Conservation (phyloP, 2,888 invertebrate genomes). For the Volucella bombylans region DNA sequence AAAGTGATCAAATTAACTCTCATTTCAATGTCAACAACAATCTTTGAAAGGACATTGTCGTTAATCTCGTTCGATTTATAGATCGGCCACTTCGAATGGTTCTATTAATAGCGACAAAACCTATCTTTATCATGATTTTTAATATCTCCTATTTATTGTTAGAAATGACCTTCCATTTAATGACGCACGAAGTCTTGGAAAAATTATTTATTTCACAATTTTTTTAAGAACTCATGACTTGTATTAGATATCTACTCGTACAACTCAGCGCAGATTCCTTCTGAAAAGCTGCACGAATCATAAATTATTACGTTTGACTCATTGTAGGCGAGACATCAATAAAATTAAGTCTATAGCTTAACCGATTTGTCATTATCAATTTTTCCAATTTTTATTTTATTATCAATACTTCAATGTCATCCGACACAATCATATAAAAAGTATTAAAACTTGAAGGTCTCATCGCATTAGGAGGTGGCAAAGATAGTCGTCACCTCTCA, state of each 20-base stretch:
- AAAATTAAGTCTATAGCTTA: neutral
- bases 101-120: no score
- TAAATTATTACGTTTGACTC: conserved; percentile 4
- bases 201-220: conserved; percentile 1
- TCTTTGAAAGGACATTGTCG: no score
- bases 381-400: conserved; percentile 7
- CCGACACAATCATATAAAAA: neutral
- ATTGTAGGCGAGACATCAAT: neutral
- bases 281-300: neutral
- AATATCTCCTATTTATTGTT: no score
- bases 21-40: no score
- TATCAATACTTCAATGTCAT: conserved; percentile 11
- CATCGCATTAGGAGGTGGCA: no score
- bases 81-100: no score
- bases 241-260: neutral
- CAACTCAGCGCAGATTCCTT: neutral
- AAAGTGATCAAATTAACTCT: no score
- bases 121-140: no score
- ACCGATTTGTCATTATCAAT: conserved; percentile 36
- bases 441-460: neutral
- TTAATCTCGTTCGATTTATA: no score
- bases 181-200: conserved; percentile 2
- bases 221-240: conserved; percentile 4
- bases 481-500: neutral
- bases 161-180: neutral